These are phyloP conservation scores for Dynastes grantii DNA, from an alignment of 2,888 invertebrate genomes.

Conservation along the genomic window DNA sequence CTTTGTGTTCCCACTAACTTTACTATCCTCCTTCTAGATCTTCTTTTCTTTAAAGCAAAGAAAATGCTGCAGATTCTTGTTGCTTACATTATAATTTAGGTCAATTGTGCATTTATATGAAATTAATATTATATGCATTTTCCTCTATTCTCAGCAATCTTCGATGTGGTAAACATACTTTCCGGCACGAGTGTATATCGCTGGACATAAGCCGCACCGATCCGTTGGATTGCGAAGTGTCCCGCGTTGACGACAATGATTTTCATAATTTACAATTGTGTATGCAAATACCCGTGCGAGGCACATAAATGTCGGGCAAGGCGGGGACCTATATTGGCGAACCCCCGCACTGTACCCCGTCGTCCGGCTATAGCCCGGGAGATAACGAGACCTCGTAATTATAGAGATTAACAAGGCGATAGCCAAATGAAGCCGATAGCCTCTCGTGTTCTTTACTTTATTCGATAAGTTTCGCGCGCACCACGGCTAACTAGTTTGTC, in stretches of 20 bases:
- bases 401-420: constrained; percentile 67
- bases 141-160: too few species aligned
- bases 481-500: constrained; percentile 26
- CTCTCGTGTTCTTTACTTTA: constrained; percentile 44
- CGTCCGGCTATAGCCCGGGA: constrained; percentile 39
- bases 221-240: neutral
- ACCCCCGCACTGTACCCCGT: neutral
- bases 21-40: too few species aligned
- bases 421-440: constrained; percentile 62
- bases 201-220: neutral
- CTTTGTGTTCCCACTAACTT: too few species aligned
- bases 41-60: too few species aligned
- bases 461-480: constrained; percentile 38
- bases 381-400: constrained; percentile 65
- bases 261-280: constrained; percentile 68
- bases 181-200: neutral
- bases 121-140: too few species aligned
- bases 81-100: too few species aligned
- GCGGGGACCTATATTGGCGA: constrained; percentile 11
- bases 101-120: too few species aligned
- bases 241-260: constrained; percentile 54
- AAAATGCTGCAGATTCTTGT: too few species aligned
- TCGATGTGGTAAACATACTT: too few species aligned
- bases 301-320: constrained; percentile 46
- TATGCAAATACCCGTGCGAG: constrained; percentile 64